Base-by-base conservation (phyloP, 1,140 invertebrate genomes). In the Heliothis virescens region DNA sequence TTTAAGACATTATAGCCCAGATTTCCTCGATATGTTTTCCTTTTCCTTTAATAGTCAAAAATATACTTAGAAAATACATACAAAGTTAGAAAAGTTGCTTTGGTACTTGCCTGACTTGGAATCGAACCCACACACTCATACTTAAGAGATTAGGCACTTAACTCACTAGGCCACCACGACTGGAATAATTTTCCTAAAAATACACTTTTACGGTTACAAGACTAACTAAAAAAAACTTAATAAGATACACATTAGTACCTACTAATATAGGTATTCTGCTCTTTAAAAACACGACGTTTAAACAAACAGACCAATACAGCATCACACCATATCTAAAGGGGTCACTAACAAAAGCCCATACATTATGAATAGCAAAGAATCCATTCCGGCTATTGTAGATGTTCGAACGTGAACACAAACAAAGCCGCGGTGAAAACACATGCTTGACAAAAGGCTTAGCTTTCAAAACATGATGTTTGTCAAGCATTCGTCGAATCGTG, bases 401-500 rank as follows among this genome's bases (percentile, higher is more conserved):
- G 11, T 63, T 10, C 34, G 52, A 16, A 73, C 53, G 55, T 59
- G 52, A 59, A 11, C 10, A 48, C 50, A 26, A 1, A 73, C 71
- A 73, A 73, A 34, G 29, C 26, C 34, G 4, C 16, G 41, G 34
- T 10, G 53, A 57, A 47, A 73, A 73, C 13, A 73, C 59, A 73
- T 10, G 13, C 47, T 16, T 67, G 47, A 67, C 63, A 26, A 67
- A 67, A 50, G n/a, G 50, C 47, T 16, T 11, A n/a, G 34, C 34
- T 41, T 41, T 41, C 34, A 41, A 41, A 41, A 41, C 34, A 41
- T 41, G 5, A 9, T 41, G 34, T 11, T 59, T 21, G 16, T 59
- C 3, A 12, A 18, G 15, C 29, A n/a, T 47, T 47, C 13, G 63
- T n/a, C 63, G 11, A n/a, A 67, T 59, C 13, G 34, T 9, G 63